phyloP scores from a whole-genome alignment of 2,888 invertebrate genomes.

The Allophyes oxyacanthae region DNA sequence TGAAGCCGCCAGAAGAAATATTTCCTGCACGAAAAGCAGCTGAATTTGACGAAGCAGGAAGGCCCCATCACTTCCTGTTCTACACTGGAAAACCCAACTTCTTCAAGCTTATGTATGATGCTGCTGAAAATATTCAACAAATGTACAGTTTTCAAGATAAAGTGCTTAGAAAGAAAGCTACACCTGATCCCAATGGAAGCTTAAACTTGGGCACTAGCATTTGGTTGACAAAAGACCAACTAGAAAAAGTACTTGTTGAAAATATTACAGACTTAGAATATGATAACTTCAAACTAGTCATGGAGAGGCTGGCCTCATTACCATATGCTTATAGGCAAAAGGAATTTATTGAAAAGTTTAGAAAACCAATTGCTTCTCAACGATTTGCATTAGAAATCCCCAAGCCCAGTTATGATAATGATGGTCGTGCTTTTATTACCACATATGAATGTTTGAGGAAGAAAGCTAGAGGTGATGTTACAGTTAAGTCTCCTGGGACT shows the following conservation, averaged over 20 bases:
- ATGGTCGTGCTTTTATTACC: constrained; percentile 92
- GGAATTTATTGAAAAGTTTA: constrained; percentile 93
- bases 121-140: constrained; percentile 91
- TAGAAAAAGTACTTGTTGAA: constrained; percentile 92
- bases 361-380: constrained; percentile 90
- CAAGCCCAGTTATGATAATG: constrained; percentile 91
- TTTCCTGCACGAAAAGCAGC: constrained; percentile 95
- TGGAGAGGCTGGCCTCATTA: constrained; percentile 92
- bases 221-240: constrained; percentile 91
- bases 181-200: constrained; percentile 89
- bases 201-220: constrained; percentile 77
- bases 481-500: constrained; percentile 94
- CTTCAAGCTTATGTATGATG: constrained; percentile 94
- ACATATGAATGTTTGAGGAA: constrained; percentile 93
- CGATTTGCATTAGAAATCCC: constrained; percentile 90
- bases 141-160: constrained; percentile 92
- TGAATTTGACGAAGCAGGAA: constrained; percentile 96
- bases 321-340: constrained; percentile 92
- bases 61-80: constrained; percentile 97
- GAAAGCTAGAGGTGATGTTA: constrained; percentile 93
- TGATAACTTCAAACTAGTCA: constrained; percentile 91
- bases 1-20: constrained; percentile 97
- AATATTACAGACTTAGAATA: constrained; percentile 92
- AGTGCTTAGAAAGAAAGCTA: constrained; percentile 90
- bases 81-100: constrained; percentile 97